Evolutionary conservation across 1,140 invertebrate species (phyloP).

Genomic region (Helicoverpa zea): DNA sequence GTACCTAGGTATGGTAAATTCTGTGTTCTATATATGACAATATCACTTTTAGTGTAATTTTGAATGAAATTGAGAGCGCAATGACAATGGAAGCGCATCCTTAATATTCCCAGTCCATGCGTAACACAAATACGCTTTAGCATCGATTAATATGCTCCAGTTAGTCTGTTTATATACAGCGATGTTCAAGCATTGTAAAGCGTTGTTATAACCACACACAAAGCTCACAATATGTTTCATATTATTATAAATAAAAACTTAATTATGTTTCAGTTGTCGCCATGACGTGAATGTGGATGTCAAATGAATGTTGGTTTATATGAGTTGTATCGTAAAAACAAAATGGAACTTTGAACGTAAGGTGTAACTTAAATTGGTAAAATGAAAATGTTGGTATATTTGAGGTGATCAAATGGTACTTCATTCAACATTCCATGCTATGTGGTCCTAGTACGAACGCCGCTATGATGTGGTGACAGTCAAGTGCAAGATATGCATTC

Average conservation of each 20-base stretch:
- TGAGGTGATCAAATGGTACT: slow-evolving; percentile 40
- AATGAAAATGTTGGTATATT: background rate
- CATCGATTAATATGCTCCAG: slow-evolving; percentile 37
- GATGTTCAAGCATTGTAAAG: slow-evolving; percentile 49
- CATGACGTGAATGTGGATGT: slow-evolving; percentile 10
- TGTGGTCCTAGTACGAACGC: slow-evolving; percentile 62
- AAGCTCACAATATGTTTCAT: slow-evolving; percentile 60
- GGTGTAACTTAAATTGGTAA: background rate
- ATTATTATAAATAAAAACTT: slow-evolving; percentile 21
- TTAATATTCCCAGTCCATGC: slow-evolving; percentile 40
- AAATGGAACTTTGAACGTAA: background rate
- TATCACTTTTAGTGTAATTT: background rate
- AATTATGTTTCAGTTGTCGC: slow-evolving; percentile 23
- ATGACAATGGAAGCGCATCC: background rate
- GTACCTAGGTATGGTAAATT: background rate
- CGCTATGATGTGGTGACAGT: slow-evolving; percentile 62
- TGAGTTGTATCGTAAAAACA: slow-evolving; percentile 1
- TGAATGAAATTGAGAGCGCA: background rate
- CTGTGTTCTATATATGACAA: background rate
- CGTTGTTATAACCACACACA: slow-evolving; percentile 72
- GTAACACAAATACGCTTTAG: slow-evolving; percentile 6
- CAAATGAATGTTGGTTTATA: slow-evolving; percentile 13
- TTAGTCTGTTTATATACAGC: slow-evolving; percentile 47
- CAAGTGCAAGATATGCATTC: slow-evolving; percentile 70
- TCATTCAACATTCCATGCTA: slow-evolving; percentile 80